These are phyloP conservation scores for Napeogenes sylphis DNA, from an alignment of 2,888 invertebrate species.

Conservation along the genomic window DNA sequence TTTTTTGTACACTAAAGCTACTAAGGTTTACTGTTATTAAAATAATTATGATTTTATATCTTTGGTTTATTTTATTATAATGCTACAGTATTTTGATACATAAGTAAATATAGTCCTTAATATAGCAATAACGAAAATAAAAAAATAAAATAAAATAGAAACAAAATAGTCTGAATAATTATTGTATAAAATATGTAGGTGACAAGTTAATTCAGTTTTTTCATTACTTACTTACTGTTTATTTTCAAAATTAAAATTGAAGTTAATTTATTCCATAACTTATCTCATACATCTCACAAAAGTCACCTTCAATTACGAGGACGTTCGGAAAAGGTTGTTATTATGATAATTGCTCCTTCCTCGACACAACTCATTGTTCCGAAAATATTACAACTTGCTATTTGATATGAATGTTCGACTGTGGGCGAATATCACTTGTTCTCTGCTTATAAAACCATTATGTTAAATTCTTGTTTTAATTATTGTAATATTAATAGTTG, in stretches of 20 bases:
- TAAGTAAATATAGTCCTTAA: too few species aligned
- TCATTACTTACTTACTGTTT: too few species aligned
- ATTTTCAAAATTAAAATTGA: background rate
- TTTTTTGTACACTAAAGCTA: too few species aligned
- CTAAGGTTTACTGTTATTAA: too few species aligned
- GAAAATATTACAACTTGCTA: conserved; percentile 12
- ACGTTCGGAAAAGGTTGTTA: conserved; percentile 24
- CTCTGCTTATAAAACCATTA: background rate
- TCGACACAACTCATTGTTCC: conserved; percentile 18
- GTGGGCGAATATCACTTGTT: background rate
- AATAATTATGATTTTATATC: too few species aligned
- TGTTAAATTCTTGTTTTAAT: too few species aligned
- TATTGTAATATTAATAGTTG: background rate
- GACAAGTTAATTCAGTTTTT: too few species aligned
- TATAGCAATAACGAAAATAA: too few species aligned
- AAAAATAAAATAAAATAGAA: too few species aligned
- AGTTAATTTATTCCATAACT: conserved; percentile 5
- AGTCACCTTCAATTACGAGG: conserved; percentile 19
- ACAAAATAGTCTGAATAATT: too few species aligned
- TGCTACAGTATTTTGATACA: background rate
- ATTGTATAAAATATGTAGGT: background rate
- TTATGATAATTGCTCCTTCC: conserved; percentile 25
- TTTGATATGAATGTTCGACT: conserved; percentile 15
- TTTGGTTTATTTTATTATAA: too few species aligned
- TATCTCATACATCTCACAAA: conserved; percentile 7